Base-by-base conservation (phyloP, 2,888 invertebrate genomes). In the Byasa hedistus region DNA sequence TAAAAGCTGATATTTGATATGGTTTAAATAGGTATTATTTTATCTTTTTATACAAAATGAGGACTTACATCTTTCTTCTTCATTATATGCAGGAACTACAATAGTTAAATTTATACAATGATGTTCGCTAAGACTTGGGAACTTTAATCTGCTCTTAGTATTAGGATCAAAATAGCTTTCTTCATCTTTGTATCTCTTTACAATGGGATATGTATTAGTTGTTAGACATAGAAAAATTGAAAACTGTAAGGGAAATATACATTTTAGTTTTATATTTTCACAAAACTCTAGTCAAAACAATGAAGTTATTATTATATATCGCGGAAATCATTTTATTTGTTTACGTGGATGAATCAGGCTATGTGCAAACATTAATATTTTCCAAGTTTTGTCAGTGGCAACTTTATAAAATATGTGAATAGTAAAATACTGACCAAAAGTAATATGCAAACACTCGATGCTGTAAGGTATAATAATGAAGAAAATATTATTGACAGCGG, bases 81-180 rank as follows among this genome's bases (percentile, higher is more conserved):
- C 99, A 93, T 99, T 98, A 84, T 98, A 99, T 10, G 99, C 99
- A 61, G 99, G 99, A 69, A 99, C 95, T 73, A 99, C 93, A 5
- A 99, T 96, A 85, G 98, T 97, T 64, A 99, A 91, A 81, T 96
- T 93, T 48, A 97, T 78, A 70, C 93, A 93, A 64, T 95, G 93
- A 32, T 92, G 82, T 70, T 98, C 96, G 66, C 93, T 86, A 61
- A 98, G 89, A 60, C 93, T 94, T 15, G 98, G 97, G 82, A 98
- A 98, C 72, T 86, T 85, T 3, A 71, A 15, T 72, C 75, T 80
- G 10, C 58, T 69, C 51, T 83, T 84, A 48, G 91, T 93, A 65
- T 82, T 82, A 0, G 94, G 93, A 88, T 98, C 95, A 69, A 93
- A 82, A 83, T 93, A 98, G 72, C 87, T 93, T 75, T 95, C 94